These are phyloP conservation scores for Meghimatium bilineatum DNA, from an alignment of 2,888 invertebrate genomes.

Conservation along the genomic window DNA sequence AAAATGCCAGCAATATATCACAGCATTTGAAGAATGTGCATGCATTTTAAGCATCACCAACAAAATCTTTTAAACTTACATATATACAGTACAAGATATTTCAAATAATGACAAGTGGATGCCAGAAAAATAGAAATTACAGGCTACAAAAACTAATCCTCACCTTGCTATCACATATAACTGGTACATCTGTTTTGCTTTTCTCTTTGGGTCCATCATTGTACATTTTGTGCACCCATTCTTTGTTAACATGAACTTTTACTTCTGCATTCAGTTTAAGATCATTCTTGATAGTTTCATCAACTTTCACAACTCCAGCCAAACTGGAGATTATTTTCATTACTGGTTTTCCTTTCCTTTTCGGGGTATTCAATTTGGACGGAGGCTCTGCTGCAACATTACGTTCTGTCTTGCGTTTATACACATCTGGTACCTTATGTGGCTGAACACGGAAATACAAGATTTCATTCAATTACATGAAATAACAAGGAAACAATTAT, in stretches of 20 bases:
- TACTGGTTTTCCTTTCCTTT: constrained; percentile 26
- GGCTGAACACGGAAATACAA: constrained; percentile 71
- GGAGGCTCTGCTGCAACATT: constrained; percentile 4
- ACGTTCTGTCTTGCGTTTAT: constrained; percentile 56
- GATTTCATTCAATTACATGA: too few species aligned
- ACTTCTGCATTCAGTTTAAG: constrained; percentile 35
- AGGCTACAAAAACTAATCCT: background rate
- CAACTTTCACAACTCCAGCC: constrained; percentile 26
- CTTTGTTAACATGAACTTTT: constrained; percentile 40
- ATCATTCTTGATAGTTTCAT: constrained; percentile 37
- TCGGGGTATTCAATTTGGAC: constrained; percentile 20
- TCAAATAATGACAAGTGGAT: background rate
- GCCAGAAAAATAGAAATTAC: background rate
- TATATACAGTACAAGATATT: background rate
- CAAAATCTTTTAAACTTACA: too few species aligned
- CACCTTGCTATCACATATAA: constrained; percentile 19
- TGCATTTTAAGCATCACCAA: background rate
- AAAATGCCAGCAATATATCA: background rate
- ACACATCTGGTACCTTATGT: constrained; percentile 77
- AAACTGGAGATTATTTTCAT: background rate
- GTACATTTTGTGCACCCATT: constrained; percentile 16
- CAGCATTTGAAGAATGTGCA: background rate
- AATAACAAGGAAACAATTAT: too few species aligned
- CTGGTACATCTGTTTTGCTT: background rate
- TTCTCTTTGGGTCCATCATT: background rate